These are phyloP conservation scores for Hydrotaea cyrtoneurina DNA, from an alignment of 2,888 invertebrate genomes.

Conservation along the genomic window DNA sequence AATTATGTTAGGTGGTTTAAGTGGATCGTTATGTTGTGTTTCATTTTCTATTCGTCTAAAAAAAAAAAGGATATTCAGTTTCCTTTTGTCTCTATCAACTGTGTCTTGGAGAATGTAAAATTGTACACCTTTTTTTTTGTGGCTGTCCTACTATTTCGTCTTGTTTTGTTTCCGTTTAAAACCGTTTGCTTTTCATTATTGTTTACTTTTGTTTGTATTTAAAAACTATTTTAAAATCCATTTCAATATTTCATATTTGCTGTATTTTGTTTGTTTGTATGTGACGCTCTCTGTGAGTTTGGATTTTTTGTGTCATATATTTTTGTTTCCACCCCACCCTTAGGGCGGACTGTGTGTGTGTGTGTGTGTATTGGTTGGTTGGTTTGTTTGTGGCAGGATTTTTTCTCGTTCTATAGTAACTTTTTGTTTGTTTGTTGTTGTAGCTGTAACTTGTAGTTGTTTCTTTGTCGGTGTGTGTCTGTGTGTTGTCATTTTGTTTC, in stretches of 20 bases:
- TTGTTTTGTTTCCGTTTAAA: constrained; percentile 57
- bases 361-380: not conserved
- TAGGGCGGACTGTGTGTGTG: not conserved
- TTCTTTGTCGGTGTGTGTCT: constrained; percentile 47
- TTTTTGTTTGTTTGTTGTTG: constrained; percentile 38
- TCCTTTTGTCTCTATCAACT: constrained; percentile 44
- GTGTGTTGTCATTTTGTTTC: constrained; percentile 27
- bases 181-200: constrained; percentile 61
- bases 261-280: too few species aligned
- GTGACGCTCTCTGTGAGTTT: constrained; percentile 77
- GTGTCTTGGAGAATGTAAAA: constrained; percentile 5
- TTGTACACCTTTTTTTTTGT: constrained; percentile 49
- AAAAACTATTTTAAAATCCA: constrained; percentile 61
- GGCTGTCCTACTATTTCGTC: not conserved
- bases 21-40: constrained; percentile 29
- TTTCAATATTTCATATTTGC: constrained; percentile 44
- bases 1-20: constrained; percentile 23
- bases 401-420: constrained; percentile 64
- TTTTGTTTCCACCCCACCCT: constrained; percentile 36
- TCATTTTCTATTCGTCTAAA: not conserved
- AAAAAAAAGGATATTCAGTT: constrained; percentile 16
- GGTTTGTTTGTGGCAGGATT: constrained; percentile 64
- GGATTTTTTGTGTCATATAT: constrained; percentile 61
- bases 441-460: constrained; percentile 60
- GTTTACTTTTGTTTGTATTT: constrained; percentile 38